Conservation (phyloP, 2,888 invertebrate species). For the Eupithecia abbreviata region DNA sequence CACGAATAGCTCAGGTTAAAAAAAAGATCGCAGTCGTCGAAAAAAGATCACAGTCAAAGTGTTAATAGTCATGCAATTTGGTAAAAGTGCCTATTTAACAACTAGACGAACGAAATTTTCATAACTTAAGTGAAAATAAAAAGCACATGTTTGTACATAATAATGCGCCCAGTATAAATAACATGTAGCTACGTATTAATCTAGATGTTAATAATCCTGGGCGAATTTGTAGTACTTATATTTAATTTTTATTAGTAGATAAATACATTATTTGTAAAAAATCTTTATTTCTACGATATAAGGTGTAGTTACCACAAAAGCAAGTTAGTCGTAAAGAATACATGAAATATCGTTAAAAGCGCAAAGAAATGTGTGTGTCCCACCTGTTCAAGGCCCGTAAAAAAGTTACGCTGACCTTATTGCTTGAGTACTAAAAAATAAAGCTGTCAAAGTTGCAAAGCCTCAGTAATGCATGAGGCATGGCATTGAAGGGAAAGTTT, state of each 20-base stretch:
- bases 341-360: neutral
- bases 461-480: conserved; percentile 6
- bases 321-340: neutral
- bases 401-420: conserved; percentile 43
- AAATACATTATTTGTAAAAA: neutral
- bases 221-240: too few species aligned
- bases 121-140: too few species aligned
- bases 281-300: neutral
- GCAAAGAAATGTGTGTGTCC: conserved; percentile 6
- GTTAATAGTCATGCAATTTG: neutral
- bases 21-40: too few species aligned
- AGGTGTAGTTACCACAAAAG: neutral
- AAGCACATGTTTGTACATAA: too few species aligned
- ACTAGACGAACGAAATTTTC: neutral
- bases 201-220: too few species aligned
- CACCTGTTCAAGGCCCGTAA: conserved; percentile 26
- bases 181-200: too few species aligned
- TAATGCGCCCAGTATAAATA: too few species aligned
- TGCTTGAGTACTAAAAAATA: conserved; percentile 42
- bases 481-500: neutral
- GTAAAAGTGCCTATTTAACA: neutral
- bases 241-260: neutral
- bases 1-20: too few species aligned
- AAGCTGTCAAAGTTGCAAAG: conserved; percentile 44
- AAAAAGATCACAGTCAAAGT: too few species aligned